Base-by-base conservation (phyloP, 2,888 invertebrate species). In the Xylota sylvarum region DNA sequence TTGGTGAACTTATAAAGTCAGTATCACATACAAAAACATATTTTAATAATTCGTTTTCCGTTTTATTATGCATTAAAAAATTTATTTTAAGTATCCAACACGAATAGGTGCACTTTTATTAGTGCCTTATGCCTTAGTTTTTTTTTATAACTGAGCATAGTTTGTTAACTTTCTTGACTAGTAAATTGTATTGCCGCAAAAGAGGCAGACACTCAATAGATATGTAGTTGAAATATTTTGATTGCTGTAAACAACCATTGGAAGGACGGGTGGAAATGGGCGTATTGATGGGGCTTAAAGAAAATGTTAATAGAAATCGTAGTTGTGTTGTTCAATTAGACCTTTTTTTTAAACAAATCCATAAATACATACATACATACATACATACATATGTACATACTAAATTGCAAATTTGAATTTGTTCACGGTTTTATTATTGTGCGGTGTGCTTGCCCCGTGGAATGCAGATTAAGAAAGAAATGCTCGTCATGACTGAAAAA, bases 401-500 rank as follows among this genome's bases (percentile, higher is more conserved):
- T 58, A 30, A 4, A 35, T 40, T 56, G 52, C 19, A 48, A 74
- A 62, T 69, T 76, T 70, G 23, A 69, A 81, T 43, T 64, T 64
- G 37, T 48, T 64, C 79, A 60, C 73, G 19, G 23, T 37, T 67
- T 37, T 50, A 23, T 30, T 70, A 69, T 70, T 69, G 40, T 40
- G 67, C 30, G 14, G 30, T 58, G 12, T 37, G 37, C 35, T 19
- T 43, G 37, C 9, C 40, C 12, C 27, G 10, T 40, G 35, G 48
- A 73, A 79, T 78, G 65, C 55, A 67, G 50, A 58, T 72, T 52
- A 32, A 40, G 37, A 48, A 67, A 50, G 12, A 74, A 80, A 46
- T 78, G 46, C 35, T 65, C 40, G 84, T 74, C 79, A 79, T 56
- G 56, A 74, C 69, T 77, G 60, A 80, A 85, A 80, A 80, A 74